Conservation (phyloP, 2,888 invertebrate species). For the Torymus auratus region DNA sequence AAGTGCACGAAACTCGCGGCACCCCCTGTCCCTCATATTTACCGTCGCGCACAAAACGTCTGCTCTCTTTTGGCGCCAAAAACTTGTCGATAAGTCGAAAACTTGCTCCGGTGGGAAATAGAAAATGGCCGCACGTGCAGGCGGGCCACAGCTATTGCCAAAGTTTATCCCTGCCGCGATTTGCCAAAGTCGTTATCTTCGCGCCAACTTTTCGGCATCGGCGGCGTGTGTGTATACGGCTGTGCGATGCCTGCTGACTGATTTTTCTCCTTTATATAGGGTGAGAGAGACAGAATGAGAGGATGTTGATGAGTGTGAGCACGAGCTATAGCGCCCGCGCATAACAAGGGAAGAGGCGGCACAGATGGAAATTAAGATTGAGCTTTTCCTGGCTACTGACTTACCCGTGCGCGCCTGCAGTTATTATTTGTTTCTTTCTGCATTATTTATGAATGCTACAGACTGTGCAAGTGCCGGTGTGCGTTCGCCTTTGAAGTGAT, state of each 20-base stretch:
- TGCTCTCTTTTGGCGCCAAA: not conserved
- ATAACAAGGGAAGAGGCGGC: slow-evolving; percentile 37
- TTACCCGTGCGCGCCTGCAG: slow-evolving; percentile 24
- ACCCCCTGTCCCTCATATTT: no score
- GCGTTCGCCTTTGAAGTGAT: slow-evolving; percentile 10
- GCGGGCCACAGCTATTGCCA: slow-evolving; percentile 35
- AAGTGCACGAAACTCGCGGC: no score
- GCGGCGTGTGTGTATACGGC: not conserved
- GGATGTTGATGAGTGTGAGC: not conserved
- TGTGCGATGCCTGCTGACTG: slow-evolving; percentile 25
- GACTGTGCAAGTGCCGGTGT: not conserved
- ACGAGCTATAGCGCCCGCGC: not conserved
- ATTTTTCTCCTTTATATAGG: not conserved
- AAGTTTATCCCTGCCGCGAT: slow-evolving; percentile 55
- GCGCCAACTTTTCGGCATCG: slow-evolving; percentile 25
- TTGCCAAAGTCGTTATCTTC: slow-evolving; percentile 48
- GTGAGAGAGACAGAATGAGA: not conserved
- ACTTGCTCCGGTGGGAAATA: slow-evolving; percentile 39
- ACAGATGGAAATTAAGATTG: slow-evolving; percentile 57
- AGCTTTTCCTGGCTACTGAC: slow-evolving; percentile 50
- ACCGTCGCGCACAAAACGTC: no score
- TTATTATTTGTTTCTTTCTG: slow-evolving; percentile 27
- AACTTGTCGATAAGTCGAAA: slow-evolving; percentile 41
- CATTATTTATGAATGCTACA: slow-evolving; percentile 48
- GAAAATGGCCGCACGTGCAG: slow-evolving; percentile 55